phyloP scores from a whole-genome alignment of 2,797 vertebrate species.

The Lindbergichthys nudifrons region DNA sequence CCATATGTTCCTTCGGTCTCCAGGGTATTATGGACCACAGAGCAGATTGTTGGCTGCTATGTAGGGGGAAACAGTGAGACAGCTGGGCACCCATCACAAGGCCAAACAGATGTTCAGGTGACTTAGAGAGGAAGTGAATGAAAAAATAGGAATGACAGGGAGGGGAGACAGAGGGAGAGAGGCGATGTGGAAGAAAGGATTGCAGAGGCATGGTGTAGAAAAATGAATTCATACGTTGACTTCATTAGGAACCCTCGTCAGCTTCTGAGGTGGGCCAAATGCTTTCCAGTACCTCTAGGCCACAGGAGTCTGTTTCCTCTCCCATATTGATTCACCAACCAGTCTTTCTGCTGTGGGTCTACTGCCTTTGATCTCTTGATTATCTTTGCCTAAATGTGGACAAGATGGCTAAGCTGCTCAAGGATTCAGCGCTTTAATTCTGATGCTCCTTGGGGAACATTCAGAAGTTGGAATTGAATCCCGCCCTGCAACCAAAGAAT shows the following conservation, averaged over 20 bases:
- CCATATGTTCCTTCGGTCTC: slow-evolving; percentile 76
- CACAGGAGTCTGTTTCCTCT: slow-evolving; percentile 50
- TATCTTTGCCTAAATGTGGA: slow-evolving; percentile 69
- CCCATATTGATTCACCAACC: slow-evolving; percentile 51
- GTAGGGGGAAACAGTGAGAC: slow-evolving; percentile 71
- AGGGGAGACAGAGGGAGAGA: slow-evolving; percentile 8
- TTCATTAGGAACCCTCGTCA: slow-evolving; percentile 64
- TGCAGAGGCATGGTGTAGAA: slow-evolving; percentile 27
- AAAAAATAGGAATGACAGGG: slow-evolving; percentile 29
- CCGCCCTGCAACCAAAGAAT: slow-evolving; percentile 53
- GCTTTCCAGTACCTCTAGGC: slow-evolving; percentile 46
- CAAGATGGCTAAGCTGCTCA: slow-evolving; percentile 65
- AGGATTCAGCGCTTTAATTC: slow-evolving; percentile 62
- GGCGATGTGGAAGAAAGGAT: slow-evolving; percentile 38
- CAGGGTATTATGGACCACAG: slow-evolving; percentile 65
- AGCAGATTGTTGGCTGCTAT: slow-evolving; percentile 80
- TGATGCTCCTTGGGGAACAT: slow-evolving; percentile 55
- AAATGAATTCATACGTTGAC: slow-evolving; percentile 46
- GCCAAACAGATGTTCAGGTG: slow-evolving; percentile 81
- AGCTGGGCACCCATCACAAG: slow-evolving; percentile 80
- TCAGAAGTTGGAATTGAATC: slow-evolving; percentile 56
- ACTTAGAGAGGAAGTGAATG: slow-evolving; percentile 64
- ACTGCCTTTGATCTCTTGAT: slow-evolving; percentile 77
- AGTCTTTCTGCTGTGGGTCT: slow-evolving; percentile 59
- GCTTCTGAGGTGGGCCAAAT: slow-evolving; percentile 48